Conservation (phyloP, 2,888 invertebrate genomes). For the Xanthia togata region DNA sequence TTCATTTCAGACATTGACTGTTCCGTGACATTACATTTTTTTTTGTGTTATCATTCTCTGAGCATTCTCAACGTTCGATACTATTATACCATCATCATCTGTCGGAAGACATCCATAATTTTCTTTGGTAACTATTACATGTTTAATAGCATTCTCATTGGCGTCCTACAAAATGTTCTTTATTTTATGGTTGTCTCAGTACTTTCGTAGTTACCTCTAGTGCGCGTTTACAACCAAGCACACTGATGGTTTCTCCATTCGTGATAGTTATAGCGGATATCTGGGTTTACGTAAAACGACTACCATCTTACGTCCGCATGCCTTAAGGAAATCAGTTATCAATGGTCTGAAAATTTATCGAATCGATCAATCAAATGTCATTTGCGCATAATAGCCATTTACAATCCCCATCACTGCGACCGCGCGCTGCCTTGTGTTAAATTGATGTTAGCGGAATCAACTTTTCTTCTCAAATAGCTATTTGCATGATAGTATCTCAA, state of each 20-base stretch:
- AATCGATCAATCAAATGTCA: constrained; percentile 22
- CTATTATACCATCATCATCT: constrained; percentile 36
- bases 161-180: constrained; percentile 20
- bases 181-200: constrained; percentile 16
- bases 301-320: constrained; percentile 42
- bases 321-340: constrained; percentile 20
- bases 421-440: not conserved
- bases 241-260: constrained; percentile 37
- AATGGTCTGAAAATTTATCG: constrained; percentile 9
- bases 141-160: constrained; percentile 39
- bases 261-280: constrained; percentile 52
- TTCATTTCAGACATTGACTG: constrained; percentile 42
- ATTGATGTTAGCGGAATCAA: not conserved
- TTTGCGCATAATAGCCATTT: not conserved
- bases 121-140: constrained; percentile 31
- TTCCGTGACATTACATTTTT: constrained; percentile 46
- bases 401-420: not conserved
- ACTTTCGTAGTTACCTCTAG: not conserved
- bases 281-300: constrained; percentile 56
- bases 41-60: constrained; percentile 47
- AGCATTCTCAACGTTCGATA: constrained; percentile 34
- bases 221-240: constrained; percentile 16
- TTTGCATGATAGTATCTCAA: not conserved
- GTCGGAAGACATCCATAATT: constrained; percentile 38
- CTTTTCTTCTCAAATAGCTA: not conserved